Conservation (phyloP, 2,888 invertebrate genomes). For the Pimpla rufipes region DNA sequence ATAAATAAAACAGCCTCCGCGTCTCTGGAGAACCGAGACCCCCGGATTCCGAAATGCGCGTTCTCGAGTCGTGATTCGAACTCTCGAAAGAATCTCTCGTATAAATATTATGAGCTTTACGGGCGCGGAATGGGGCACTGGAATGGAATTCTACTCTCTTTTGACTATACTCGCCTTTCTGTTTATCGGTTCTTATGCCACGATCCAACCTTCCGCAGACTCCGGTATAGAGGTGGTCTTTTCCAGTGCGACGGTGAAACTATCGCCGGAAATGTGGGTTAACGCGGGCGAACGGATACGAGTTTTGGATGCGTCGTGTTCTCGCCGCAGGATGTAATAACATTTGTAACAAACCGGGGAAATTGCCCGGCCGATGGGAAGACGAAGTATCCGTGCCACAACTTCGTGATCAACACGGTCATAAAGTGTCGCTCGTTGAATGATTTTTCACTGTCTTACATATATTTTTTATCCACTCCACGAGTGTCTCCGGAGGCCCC, state of each 20-base stretch:
- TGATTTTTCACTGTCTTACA: slow-evolving; percentile 46
- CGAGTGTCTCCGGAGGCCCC: background rate
- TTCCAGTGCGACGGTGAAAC: background rate
- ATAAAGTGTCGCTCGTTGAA: slow-evolving; percentile 34
- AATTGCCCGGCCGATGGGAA: background rate
- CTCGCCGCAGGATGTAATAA: slow-evolving; percentile 5
- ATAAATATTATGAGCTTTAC: slow-evolving; percentile 71
- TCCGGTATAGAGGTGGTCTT: background rate
- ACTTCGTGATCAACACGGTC: slow-evolving; percentile 29
- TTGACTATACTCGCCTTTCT: slow-evolving; percentile 41
- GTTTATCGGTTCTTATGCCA: slow-evolving; percentile 55
- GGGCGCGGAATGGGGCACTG: background rate
- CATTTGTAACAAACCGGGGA: slow-evolving; percentile 1
- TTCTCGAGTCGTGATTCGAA: slow-evolving; percentile 12
- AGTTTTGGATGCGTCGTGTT: background rate
- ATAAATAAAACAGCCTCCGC: slow-evolving; percentile 16
- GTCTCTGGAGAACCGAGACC: background rate
- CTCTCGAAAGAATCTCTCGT: slow-evolving; percentile 64
- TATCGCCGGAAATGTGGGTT: slow-evolving; percentile 34
- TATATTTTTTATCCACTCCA: slow-evolving; percentile 18
- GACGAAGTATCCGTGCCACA: slow-evolving; percentile 20
- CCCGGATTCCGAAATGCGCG: background rate
- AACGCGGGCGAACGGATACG: slow-evolving; percentile 37
- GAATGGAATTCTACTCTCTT: slow-evolving; percentile 41
- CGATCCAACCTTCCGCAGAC: background rate